Base-by-base conservation (phyloP, 2,113 vertebrate species). In the Acanthisitta chloris region DNA sequence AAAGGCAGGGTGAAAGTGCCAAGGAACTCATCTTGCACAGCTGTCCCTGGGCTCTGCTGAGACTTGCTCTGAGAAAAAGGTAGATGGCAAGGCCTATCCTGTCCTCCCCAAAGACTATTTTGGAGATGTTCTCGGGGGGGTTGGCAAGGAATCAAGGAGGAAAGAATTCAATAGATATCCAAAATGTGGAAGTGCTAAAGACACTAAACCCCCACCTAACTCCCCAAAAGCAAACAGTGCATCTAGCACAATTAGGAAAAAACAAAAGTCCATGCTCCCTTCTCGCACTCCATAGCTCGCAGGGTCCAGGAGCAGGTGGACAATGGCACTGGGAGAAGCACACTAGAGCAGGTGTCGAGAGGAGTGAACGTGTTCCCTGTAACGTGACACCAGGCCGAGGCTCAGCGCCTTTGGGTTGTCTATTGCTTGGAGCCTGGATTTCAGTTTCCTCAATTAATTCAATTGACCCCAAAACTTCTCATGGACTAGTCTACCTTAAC, bases 381-480 rank as follows among this genome's bases (percentile, higher is more conserved):
- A 83, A 90, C 5, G 12, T 43, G 77, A 69, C 66, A 72, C 85
- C 86, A 91, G 93, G 83, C 81, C 52, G 18, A 80, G 85, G 91
- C 82, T 88, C 55, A 36, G 87, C 11, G 58, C 84, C 91, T 85
- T 64, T 24, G 40, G 71, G 74, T 79, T 87, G 52, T 72, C 88
- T 94, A 93, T 93, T 94, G 95, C 84, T 93, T 92, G 87, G 90
- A 94, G 88, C 88, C 88, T 96, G 92, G 94, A 83, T 94, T 96
- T 86, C 90, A 96, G 95, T 95, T 94, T 89, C 81, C 78, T 94
- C 62, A 81, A 61, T 94, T 96, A 80, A 76, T 72, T 95, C 89
- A 80, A 55, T 18, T 97, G 94, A 97, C 94, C 95, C 95, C 91
- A 93, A 92, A 96, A 86, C 86, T 93, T 94, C 94, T 97, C 96